These are phyloP conservation scores for Chroicocephalus ridibundus DNA, from an alignment of 2,113 vertebrate genomes.

Conservation along the genomic window DNA sequence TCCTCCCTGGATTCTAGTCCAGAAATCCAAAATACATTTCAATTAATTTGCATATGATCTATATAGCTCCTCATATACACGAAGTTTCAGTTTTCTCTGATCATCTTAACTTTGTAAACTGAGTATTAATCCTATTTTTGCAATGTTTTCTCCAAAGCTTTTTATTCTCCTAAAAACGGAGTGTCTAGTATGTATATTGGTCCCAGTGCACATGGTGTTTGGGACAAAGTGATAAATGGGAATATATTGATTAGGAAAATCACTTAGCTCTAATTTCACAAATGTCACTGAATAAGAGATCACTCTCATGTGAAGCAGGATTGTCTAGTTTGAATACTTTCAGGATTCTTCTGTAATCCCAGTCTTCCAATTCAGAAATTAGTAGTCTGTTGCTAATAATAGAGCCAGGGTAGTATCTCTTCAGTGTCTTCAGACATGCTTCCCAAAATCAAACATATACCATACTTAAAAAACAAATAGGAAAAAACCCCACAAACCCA, in stretches of 20 bases:
- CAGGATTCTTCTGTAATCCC: not conserved
- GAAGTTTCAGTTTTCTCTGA: not conserved
- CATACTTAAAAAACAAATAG: not conserved
- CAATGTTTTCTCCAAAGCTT: not conserved
- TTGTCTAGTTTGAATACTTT: not conserved
- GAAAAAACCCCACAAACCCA: not conserved
- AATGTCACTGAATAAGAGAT: slow-evolving; percentile 33
- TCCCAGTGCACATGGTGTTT: not conserved
- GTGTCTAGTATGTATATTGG: not conserved
- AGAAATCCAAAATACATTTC: not conserved
- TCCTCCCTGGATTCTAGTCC: not conserved
- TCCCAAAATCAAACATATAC: not conserved
- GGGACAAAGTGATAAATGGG: not conserved
- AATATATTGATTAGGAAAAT: slow-evolving; percentile 19
- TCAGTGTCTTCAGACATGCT: not conserved
- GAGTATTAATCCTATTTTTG: not conserved
- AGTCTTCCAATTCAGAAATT: not conserved
- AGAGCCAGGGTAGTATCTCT: not conserved
- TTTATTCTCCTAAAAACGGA: not conserved
- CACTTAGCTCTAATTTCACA: not conserved
- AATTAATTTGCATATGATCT: not conserved
- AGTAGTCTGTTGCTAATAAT: not conserved
- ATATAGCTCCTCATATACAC: not conserved
- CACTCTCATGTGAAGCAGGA: not conserved
- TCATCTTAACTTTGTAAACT: not conserved